Conservation (phyloP, 2,888 invertebrate genomes). For the Pristionchus maxplancki region DNA sequence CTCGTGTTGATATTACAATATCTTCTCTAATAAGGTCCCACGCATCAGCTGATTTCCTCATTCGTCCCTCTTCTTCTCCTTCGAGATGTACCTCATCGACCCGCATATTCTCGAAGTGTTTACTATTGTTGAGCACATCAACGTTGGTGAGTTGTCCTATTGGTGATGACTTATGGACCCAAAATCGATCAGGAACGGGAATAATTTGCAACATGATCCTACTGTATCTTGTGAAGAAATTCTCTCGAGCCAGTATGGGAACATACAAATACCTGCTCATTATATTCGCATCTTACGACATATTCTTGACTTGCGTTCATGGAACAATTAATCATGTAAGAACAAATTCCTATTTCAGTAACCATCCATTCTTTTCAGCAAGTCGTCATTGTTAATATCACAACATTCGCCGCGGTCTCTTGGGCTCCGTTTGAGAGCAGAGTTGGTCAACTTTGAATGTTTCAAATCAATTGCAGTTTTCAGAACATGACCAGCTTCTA, state of each 20-base stretch:
- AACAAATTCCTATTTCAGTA: background rate
- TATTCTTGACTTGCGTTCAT: background rate
- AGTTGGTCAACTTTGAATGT: background rate
- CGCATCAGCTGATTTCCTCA: background rate
- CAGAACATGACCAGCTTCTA: slow-evolving; percentile 21
- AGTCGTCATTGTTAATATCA: background rate
- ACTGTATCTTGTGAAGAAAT: background rate
- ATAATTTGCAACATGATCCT: slow-evolving; percentile 20
- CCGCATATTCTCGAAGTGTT: background rate
- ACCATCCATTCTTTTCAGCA: background rate
- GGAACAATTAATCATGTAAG: slow-evolving; percentile 11
- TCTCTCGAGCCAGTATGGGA: background rate
- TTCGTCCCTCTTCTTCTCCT: background rate
- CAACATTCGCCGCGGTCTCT: background rate
- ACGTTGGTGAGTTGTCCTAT: background rate
- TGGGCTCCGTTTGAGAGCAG: background rate
- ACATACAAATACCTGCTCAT: slow-evolving; percentile 15
- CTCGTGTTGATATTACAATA: background rate
- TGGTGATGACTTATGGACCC: no score
- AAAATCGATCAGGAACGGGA: background rate
- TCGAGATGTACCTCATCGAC: background rate
- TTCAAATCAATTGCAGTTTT: no score
- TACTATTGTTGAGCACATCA: background rate
- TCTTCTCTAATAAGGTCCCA: background rate
- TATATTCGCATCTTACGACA: background rate